Evolutionary conservation across 2,797 vertebrate genomes (phyloP).

Genomic region (Xiphorhynchus erythropygius): DNA sequence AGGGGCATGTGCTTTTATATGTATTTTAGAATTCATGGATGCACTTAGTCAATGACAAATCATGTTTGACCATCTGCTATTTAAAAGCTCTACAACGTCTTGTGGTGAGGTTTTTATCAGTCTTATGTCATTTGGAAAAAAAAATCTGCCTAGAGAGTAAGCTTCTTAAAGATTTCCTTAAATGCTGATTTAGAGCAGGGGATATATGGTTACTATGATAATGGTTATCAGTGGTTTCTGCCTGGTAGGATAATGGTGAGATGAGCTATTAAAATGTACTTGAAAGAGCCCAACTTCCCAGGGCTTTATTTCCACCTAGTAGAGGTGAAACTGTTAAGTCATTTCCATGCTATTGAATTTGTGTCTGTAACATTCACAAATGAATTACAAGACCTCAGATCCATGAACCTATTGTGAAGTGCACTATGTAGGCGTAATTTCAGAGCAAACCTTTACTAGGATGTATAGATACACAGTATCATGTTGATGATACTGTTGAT

Average conservation of each 20-base stretch:
- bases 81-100: not conserved
- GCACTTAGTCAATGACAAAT: slow-evolving; percentile 21
- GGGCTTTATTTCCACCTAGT: not conserved
- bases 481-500: not conserved
- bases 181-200: not conserved
- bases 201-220: not conserved
- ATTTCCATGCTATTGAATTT: not conserved
- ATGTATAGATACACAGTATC: not conserved
- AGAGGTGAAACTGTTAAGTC: not conserved
- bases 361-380: not conserved
- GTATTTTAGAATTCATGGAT: not conserved
- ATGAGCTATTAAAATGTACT: not conserved
- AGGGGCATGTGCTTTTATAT: not conserved
- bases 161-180: not conserved
- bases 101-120: not conserved
- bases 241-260: not conserved
- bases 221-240: not conserved
- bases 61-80: not conserved
- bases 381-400: not conserved
- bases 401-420: not conserved
- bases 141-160: not conserved
- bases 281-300: not conserved
- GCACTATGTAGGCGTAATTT: not conserved
- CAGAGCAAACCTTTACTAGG: not conserved
- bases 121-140: not conserved